Evolutionary conservation across 1,140 invertebrate species (phyloP), one percentile per base, ranked within the genome.

Genomic region (Dinothrombium tinctorium): DNA sequence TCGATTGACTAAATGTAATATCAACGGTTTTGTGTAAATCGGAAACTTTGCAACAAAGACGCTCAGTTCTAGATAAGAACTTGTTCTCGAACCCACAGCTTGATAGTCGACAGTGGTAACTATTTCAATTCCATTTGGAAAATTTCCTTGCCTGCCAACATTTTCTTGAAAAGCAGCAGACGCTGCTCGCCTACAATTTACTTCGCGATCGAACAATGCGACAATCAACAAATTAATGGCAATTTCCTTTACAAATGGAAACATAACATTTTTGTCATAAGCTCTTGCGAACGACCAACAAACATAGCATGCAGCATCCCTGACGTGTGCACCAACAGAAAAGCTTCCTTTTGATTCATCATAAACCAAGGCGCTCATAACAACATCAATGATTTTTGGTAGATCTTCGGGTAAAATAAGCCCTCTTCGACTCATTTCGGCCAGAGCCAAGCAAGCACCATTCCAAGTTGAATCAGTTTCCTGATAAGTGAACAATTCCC

Each of bases 211-310:
- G 56, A 92, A 98, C 36, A 90, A 73, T 1, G 83, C 74, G 2
- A 78, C 79, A 17, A 80, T 69, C 1, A 87, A 60, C 14, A 89
- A 59, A 15, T 71, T 71, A 22, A 71, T 71, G 1, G 86, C 79
- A 37, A 96, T 75, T 43, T 74, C 58, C 35, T 72, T 61, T 0
- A 90, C 78, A 59, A 80, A 79, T 0, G 79, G 80, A 33, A 69
- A 59, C n/a, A 96, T 67, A 44, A 82, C 69, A 26, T 68, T 52
- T 17, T 29, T 17, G 51, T 92, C 79, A 59, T 94, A 98, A 1
- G 90, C 87, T 44, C 94, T 64, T 1, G 90, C 89, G 66, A 98
- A 89, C 2, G 92, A 75, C 92, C 92, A 99, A 48, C 82, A 84
- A 45, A 95, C 83, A 58, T 96, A 98, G 58, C 89, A 96, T 8